These are phyloP conservation scores for Bombus terrestris DNA, from an alignment of 1,140 invertebrate species.

Conservation along the genomic window DNA sequence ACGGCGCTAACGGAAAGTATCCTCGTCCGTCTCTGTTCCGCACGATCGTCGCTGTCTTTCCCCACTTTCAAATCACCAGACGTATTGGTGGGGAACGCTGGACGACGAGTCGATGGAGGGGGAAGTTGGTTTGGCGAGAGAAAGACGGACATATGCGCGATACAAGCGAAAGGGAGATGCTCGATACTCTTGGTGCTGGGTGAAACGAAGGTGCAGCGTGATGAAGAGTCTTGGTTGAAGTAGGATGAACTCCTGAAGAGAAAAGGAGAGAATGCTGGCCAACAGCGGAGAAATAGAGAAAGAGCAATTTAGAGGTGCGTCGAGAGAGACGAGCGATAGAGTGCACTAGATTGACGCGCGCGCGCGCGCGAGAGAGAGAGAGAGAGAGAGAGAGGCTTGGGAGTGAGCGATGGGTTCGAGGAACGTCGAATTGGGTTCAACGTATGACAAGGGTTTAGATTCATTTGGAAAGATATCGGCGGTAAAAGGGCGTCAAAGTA, in stretches of 20 bases:
- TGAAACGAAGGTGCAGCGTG: background rate
- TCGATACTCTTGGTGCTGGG: background rate
- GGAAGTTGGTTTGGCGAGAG: background rate
- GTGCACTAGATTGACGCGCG: background rate
- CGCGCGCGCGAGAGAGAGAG: background rate
- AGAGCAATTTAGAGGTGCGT: background rate
- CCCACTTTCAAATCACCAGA: conserved; percentile 7
- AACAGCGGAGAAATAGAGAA: background rate
- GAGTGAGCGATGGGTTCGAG: conserved; percentile 4
- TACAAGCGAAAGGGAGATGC: background rate
- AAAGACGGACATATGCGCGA: background rate
- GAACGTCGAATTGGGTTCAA: background rate
- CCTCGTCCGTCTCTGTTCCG: background rate
- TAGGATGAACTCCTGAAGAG: background rate
- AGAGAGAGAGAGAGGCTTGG: background rate
- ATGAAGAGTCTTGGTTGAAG: background rate
- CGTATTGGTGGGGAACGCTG: background rate
- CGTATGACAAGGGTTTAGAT: background rate
- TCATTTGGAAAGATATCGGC: background rate
- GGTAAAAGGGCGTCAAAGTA: background rate
- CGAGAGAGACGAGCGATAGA: conserved; percentile 6
- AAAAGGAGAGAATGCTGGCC: background rate
- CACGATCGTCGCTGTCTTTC: background rate
- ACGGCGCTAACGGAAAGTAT: conserved; percentile 56
- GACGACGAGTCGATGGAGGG: background rate